These are phyloP conservation scores for Pegea sp. DNA, from an alignment of 23 tunicate species.

Conservation along the genomic window DNA sequence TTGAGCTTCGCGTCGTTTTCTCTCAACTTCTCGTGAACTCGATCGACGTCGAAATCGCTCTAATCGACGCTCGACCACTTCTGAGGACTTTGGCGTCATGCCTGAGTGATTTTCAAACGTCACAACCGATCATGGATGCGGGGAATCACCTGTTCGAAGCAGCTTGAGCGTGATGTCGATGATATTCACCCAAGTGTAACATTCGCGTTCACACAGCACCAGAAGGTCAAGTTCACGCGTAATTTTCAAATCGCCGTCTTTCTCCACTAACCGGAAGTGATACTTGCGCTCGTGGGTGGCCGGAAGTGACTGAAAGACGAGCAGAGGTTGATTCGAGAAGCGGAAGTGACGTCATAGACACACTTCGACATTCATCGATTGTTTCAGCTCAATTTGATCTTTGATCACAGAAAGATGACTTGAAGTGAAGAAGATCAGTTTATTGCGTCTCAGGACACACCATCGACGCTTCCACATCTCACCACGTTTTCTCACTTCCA, in stretches of 20 bases:
- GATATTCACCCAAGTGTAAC: neutral
- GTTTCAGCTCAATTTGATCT: neutral
- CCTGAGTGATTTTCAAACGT: too few species aligned
- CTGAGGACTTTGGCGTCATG: too few species aligned
- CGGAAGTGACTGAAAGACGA: constrained; percentile 1
- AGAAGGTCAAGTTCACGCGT: neutral
- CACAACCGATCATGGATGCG: too few species aligned
- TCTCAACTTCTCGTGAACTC: too few species aligned
- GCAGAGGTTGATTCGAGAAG: too few species aligned
- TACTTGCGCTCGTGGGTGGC: neutral
- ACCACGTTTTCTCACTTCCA: neutral
- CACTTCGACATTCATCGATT: neutral
- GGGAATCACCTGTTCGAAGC: neutral
- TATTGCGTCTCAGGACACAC: neutral
- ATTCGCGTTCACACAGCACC: neutral
- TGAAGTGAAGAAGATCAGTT: neutral
- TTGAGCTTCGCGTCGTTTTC: too few species aligned
- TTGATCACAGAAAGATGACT: neutral
- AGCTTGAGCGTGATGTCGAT: neutral
- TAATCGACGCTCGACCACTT: too few species aligned
- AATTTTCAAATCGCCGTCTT: neutral
- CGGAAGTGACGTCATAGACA: too few species aligned
- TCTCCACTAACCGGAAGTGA: constrained; percentile 1
- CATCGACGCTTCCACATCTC: neutral
- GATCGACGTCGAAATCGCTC: too few species aligned